Conservation (phyloP, 1,140 invertebrate species). For the Megalonaias nervosa region DNA sequence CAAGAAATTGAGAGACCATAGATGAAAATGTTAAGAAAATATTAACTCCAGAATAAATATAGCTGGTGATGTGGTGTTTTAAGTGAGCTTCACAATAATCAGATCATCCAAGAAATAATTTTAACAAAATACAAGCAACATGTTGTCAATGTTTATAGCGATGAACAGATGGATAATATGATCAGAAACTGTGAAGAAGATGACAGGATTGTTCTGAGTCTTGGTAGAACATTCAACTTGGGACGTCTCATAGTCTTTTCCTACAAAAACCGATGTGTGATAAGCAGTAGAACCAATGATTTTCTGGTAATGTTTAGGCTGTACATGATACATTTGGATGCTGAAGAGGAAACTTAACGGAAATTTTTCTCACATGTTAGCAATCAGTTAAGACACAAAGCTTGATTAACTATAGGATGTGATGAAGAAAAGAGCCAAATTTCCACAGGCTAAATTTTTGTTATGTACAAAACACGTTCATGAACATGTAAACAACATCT, state of each 20-base stretch:
- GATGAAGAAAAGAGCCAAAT: too few relatives aligned
- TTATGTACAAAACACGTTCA: too few relatives aligned
- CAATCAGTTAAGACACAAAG: too few relatives aligned
- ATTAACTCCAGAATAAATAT: not conserved
- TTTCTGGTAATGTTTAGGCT: not conserved
- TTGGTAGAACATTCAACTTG: constrained; percentile 15
- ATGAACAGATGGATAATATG: not conserved
- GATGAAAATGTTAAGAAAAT: not conserved
- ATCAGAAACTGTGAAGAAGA: not conserved
- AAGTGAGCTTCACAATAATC: not conserved
- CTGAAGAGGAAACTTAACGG: not conserved
- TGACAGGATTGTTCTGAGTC: constrained; percentile 1
- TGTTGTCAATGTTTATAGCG: not conserved
- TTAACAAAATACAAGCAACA: not conserved
- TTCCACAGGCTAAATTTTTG: too few relatives aligned
- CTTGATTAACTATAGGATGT: too few relatives aligned
- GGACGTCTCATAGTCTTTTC: not conserved
- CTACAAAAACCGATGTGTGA: not conserved
- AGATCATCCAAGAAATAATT: not conserved
- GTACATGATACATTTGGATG: constrained; percentile 2
- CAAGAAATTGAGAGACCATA: constrained; percentile 3
- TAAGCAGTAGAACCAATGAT: constrained; percentile 1
- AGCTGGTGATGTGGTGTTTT: constrained; percentile 6
- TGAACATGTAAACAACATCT: too few relatives aligned
- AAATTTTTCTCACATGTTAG: not conserved